A percentile compares a stretch with the other conserved stretches of the same genome.
Evolutionary conservation across 2,888 invertebrate species (phyloP).

Genomic region (Bedellia somnulentella): DNA sequence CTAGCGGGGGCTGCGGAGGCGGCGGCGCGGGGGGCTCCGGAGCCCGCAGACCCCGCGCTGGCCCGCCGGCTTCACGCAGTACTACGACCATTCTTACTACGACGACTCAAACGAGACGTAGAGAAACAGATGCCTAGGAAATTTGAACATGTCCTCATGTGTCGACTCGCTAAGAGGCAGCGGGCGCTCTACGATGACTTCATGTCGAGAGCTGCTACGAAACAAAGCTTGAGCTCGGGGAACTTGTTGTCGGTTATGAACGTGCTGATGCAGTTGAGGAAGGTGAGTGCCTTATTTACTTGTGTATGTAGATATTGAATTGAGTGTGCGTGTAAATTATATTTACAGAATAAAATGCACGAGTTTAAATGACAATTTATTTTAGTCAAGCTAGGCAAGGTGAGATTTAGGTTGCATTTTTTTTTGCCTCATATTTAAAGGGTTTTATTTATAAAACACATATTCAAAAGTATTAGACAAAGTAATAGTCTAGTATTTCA

Average conservation of each 20-base stretch:
- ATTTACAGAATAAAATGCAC: no score
- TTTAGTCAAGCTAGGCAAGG: no score
- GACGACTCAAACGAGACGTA: conserved; percentile 91
- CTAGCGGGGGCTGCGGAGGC: conserved; percentile 81
- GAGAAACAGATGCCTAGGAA: conserved; percentile 96
- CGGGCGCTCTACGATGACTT: conserved; percentile 98
- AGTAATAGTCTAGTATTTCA: no score
- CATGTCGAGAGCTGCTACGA: conserved; percentile 94
- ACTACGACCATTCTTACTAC: conserved; percentile 88
- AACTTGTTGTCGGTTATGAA: conserved; percentile 95
- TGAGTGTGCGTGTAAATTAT: no score
- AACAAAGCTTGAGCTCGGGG: conserved; percentile 89
- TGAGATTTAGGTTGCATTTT: no score
- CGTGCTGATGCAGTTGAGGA: conserved; percentile 94
- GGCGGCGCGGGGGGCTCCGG: not conserved
- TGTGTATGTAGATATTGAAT: no score
- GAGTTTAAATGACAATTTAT: no score
- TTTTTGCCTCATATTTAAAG: no score
- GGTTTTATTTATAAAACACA: no score
- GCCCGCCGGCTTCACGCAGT: conserved; percentile 65
- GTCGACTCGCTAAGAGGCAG: conserved; percentile 93
- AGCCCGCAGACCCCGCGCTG: conserved; percentile 4
- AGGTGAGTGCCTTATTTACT: no score
- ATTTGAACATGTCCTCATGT: conserved; percentile 93
- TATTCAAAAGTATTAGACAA: no score